A percentile compares a stretch with the other conserved stretches of the same genome.
These are phyloP conservation scores for Cyanistes caeruleus DNA, from an alignment of 2,113 vertebrate genomes.

Conservation along the genomic window DNA sequence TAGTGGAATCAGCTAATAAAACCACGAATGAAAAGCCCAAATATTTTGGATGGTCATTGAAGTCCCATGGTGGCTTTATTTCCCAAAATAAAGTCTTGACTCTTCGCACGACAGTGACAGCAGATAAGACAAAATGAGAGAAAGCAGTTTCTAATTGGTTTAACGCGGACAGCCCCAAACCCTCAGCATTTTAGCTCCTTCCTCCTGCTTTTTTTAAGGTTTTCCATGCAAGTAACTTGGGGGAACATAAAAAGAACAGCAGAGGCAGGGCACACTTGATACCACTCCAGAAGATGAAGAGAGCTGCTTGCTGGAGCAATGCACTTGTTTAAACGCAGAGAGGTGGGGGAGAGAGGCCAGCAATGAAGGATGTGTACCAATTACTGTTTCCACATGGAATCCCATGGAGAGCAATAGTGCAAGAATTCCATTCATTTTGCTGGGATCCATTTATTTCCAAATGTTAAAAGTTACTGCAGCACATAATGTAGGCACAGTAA, in stretches of 20 bases:
- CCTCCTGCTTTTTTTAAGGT: neutral
- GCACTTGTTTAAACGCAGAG: neutral
- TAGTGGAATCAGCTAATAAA: slow-evolving; percentile 9
- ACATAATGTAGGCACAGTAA: neutral
- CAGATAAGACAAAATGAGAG: neutral
- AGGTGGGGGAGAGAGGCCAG: neutral
- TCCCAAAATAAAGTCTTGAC: neutral
- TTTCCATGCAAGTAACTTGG: neutral
- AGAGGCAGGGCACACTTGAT: neutral
- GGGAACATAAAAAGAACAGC: neutral
- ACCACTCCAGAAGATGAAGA: neutral
- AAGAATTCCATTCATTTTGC: slow-evolving; percentile 44
- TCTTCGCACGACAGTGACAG: fast-evolving
- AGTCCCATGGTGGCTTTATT: neutral
- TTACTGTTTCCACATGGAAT: slow-evolving; percentile 37
- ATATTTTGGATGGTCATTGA: neutral
- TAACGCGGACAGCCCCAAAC: neutral
- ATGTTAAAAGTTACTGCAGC: slow-evolving; percentile 42
- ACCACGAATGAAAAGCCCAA: neutral
- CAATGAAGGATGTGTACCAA: slow-evolving; percentile 49
- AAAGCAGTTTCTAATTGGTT: neutral
- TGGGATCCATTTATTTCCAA: slow-evolving; percentile 15
- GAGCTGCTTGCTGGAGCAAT: neutral
- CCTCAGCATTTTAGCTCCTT: neutral
- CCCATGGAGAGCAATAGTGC: slow-evolving; percentile 27